Conservation (phyloP, 2,888 invertebrate genomes). For the Laspeyria flexula region DNA sequence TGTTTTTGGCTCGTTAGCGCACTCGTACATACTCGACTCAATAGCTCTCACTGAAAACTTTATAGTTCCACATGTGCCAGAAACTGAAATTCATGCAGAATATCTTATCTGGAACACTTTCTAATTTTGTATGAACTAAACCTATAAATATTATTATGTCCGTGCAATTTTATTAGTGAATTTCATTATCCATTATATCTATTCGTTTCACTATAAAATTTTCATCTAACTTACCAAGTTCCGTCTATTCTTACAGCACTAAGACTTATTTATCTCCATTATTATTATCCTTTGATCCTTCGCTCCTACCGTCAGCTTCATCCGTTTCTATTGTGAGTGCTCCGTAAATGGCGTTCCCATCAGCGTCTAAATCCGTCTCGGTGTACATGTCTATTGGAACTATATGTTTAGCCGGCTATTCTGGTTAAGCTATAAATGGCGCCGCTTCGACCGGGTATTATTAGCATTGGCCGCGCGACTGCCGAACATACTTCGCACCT, state of each 20-base stretch:
- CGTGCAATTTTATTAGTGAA: too few relatives aligned
- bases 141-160: too few relatives aligned
- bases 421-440: slow-evolving; percentile 77
- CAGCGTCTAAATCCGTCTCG: slow-evolving; percentile 54
- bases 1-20: slow-evolving; percentile 50
- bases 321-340: slow-evolving; percentile 38
- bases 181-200: not conserved
- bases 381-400: slow-evolving; percentile 53
- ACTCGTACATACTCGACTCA: slow-evolving; percentile 37
- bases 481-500: slow-evolving; percentile 73
- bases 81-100: slow-evolving; percentile 34
- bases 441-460: slow-evolving; percentile 69
- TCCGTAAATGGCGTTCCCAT: slow-evolving; percentile 56
- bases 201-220: not conserved
- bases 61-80: slow-evolving; percentile 38
- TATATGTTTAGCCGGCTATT: slow-evolving; percentile 73
- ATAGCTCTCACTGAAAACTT: slow-evolving; percentile 45
- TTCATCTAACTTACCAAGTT: not conserved
- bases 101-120: slow-evolving; percentile 22
- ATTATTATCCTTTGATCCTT: slow-evolving; percentile 23
- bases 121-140: too few relatives aligned
- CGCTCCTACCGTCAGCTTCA: slow-evolving; percentile 19
- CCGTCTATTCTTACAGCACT: not conserved
- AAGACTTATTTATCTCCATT: not conserved
- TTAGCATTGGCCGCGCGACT: slow-evolving; percentile 76